Conservation (phyloP, 35 echinoderm and acorn worm genomes). For the Heliocidaris erythrogramma region DNA sequence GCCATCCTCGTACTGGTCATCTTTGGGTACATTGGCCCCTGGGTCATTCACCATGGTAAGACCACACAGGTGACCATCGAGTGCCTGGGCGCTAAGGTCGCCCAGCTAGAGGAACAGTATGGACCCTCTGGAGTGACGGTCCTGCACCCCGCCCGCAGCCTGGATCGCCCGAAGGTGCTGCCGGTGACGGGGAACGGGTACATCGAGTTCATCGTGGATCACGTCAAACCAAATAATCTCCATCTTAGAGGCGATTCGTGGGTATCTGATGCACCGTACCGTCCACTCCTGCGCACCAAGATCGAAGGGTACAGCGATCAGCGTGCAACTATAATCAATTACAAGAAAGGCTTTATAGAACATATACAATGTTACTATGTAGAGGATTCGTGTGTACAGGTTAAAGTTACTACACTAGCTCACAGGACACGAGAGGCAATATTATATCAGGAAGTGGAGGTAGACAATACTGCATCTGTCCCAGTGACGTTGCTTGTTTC, state of each 20-base stretch:
- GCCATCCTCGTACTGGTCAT: slow-evolving; percentile 64
- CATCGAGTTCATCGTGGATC: slow-evolving; percentile 73
- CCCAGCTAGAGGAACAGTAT: slow-evolving; percentile 56
- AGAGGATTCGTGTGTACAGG: slow-evolving; percentile 70
- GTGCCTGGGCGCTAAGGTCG: slow-evolving; percentile 73
- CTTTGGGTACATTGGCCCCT: slow-evolving; percentile 86
- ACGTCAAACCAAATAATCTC: slow-evolving; percentile 66
- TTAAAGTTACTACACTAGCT: slow-evolving; percentile 72
- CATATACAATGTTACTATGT: slow-evolving; percentile 89
- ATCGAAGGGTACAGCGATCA: slow-evolving; percentile 70
- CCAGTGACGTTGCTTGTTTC: slow-evolving; percentile 67
- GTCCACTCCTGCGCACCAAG: slow-evolving; percentile 66
- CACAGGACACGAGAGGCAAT: slow-evolving; percentile 74
- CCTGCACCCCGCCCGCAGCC: slow-evolving; percentile 45
- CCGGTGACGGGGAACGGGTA: slow-evolving; percentile 87
- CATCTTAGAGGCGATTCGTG: slow-evolving; percentile 59
- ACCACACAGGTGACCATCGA: slow-evolving; percentile 73
- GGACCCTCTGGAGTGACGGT: slow-evolving; percentile 58
- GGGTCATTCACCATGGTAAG: slow-evolving; percentile 81
- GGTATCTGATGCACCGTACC: slow-evolving; percentile 67
- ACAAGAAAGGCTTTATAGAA: slow-evolving; percentile 72
- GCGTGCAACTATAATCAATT: slow-evolving; percentile 79
- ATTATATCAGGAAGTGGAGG: slow-evolving; percentile 71
- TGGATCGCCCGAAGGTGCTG: slow-evolving; percentile 47
- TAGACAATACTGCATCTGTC: slow-evolving; percentile 78